These are phyloP conservation scores for Limnodromus scolopaceus DNA, from an alignment of 2,797 vertebrate species.

Conservation along the genomic window DNA sequence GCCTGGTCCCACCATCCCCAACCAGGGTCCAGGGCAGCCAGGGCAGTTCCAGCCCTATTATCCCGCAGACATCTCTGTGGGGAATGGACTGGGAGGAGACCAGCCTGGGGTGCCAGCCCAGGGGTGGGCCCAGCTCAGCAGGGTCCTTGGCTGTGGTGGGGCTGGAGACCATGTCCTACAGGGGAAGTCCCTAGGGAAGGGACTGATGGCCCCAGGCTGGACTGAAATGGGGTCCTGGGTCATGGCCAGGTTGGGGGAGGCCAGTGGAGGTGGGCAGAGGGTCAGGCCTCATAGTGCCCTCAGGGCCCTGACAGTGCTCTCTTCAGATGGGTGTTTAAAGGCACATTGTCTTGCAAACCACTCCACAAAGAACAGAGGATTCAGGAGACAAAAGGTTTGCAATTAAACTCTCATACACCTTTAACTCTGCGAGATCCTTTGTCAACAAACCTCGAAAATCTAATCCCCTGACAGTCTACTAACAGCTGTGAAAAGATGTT, in stretches of 20 bases:
- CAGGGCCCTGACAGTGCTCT: not conserved
- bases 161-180: not conserved
- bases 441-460: not conserved
- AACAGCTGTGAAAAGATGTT: not conserved
- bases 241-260: fast-evolving
- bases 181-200: not conserved
- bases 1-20: no score
- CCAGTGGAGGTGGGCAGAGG: not conserved
- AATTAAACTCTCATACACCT: not conserved
- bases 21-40: not conserved
- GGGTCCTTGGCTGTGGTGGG: not conserved
- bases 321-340: not conserved
- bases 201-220: not conserved
- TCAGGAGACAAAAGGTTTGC: not conserved
- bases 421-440: not conserved
- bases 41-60: not conserved
- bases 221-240: not conserved
- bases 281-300: not conserved
- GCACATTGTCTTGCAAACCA: not conserved
- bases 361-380: not conserved
- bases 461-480: not conserved
- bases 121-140: not conserved
- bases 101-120: not conserved
- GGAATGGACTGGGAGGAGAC: fast-evolving
- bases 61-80: not conserved